Evolutionary conservation across 2,113 vertebrate genomes (phyloP).

Genomic region (Pontoporia blainvillei): DNA sequence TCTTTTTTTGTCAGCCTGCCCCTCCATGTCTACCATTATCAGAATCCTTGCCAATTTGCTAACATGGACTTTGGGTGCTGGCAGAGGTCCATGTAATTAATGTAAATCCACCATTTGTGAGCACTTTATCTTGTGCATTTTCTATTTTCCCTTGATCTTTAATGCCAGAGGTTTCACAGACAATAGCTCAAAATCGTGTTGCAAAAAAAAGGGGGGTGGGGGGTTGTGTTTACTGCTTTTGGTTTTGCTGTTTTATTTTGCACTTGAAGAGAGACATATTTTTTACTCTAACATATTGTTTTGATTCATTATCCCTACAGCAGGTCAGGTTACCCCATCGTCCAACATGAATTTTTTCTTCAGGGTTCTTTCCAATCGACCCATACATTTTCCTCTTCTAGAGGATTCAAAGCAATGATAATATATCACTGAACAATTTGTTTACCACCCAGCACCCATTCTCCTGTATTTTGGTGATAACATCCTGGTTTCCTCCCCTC

Average conservation of each 20-base stretch:
- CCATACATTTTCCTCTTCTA: not conserved
- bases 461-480: not conserved
- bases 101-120: not conserved
- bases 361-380: not conserved
- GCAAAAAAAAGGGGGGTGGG: fast-evolving
- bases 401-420: not conserved
- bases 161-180: not conserved
- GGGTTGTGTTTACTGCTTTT: not conserved
- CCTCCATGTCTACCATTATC: not conserved
- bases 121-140: not conserved
- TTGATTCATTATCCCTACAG: not conserved
- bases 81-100: not conserved
- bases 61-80: not conserved
- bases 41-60: not conserved
- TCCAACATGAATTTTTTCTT: not conserved
- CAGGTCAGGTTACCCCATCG: not conserved
- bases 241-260: not conserved
- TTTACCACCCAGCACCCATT: not conserved
- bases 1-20: not conserved
- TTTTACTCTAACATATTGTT: not conserved
- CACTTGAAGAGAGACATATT: not conserved
- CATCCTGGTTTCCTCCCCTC: not conserved
- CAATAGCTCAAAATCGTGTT: not conserved
- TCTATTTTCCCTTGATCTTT: not conserved
- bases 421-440: not conserved